A percentile compares a stretch with the other conserved stretches of the same genome.
Evolutionary conservation across 2,888 invertebrate genomes (phyloP).

Genomic region (Leptopilina drosophilae): DNA sequence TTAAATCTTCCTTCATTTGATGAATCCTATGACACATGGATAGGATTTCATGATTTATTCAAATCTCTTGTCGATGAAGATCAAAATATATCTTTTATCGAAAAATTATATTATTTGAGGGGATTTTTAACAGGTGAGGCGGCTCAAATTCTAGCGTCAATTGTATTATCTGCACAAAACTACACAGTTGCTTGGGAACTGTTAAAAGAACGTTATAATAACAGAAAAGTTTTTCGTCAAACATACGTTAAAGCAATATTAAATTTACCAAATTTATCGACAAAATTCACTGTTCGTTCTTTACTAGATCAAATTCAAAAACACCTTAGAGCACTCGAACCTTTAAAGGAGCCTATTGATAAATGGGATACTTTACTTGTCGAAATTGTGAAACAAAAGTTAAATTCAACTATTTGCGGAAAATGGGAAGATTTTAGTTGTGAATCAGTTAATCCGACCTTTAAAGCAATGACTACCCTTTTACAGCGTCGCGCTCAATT

Average conservation of each 20-base stretch:
- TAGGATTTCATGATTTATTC: conserved; percentile 49
- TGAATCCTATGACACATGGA: conserved; percentile 47
- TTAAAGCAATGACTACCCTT: not conserved
- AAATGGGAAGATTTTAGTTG: not conserved
- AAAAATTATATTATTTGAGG: not conserved
- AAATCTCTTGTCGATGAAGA: conserved; percentile 49
- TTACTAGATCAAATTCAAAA: conserved; percentile 30
- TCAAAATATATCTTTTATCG: conserved; percentile 47
- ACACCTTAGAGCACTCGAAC: conserved; percentile 46
- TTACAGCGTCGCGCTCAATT: conserved; percentile 1
- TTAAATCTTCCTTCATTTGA: conserved; percentile 49
- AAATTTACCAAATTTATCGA: conserved; percentile 26
- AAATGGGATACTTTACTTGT: conserved; percentile 45
- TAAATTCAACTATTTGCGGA: not conserved
- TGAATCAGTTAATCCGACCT: not conserved
- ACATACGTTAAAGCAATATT: conserved; percentile 44
- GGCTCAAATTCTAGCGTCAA: conserved; percentile 44
- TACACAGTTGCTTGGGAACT: conserved; percentile 51
- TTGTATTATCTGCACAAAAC: conserved; percentile 46
- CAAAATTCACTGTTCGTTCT: conserved; percentile 33
- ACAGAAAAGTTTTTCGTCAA: conserved; percentile 30
- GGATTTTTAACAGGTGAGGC: conserved; percentile 41
- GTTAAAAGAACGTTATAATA: conserved; percentile 47
- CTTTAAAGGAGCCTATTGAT: conserved; percentile 38
- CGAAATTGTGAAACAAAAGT: not conserved